Base-by-base conservation (phyloP, 2,113 vertebrate genomes). In the Mesitornis unicolor region DNA sequence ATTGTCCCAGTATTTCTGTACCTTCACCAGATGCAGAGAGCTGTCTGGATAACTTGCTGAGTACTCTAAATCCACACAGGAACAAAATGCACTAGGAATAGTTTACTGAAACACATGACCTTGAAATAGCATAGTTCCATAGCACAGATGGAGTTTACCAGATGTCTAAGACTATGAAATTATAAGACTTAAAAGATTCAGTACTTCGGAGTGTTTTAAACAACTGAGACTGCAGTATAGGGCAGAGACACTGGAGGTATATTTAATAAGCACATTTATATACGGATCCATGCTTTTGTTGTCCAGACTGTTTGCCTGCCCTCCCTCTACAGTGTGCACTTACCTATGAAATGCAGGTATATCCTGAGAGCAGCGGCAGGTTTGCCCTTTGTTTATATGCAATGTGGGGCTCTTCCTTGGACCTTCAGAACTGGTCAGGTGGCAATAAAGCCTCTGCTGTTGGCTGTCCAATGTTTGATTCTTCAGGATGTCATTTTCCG, bases 81-180 rank as follows among this genome's bases (percentile, higher is more conserved):
- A 96, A 68, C 50, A 84, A 96, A 97, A 95, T 12, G 20, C 82
- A 86, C 35, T 42, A 85, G 63, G 79, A 96, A 88, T 86, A 67
- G 45, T 91, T 85, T 88, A 87, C 87, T 80, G 87, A 85, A 90
- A 96, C 48, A 57, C 79, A 67, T 91, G 95, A 96, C 94, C 95
- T 95, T 90, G 95, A 93, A 93, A 96, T 88, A 95, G 94, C 87
- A 94, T n/a, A 78, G 87, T 42, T 92, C 89, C 64, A 13, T 64
- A 91, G 94, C 93, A 87, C 94, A 97, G 94, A 96, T 95, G 94
- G 95, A 92, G 84, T 94, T 96, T 94, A 74, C 89, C 95, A 96
- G 95, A 95, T 92, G 94, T 91, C 94, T 94, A 73, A 91, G 65
- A 36, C 76, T 84, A 64, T 51, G 74, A 96, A 84, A 84, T 79